A percentile compares a stretch with the other conserved stretches of the same genome.
These are phyloP conservation scores for Chloropsis cyanopogon DNA, from an alignment of 2,113 vertebrate species.

Conservation along the genomic window DNA sequence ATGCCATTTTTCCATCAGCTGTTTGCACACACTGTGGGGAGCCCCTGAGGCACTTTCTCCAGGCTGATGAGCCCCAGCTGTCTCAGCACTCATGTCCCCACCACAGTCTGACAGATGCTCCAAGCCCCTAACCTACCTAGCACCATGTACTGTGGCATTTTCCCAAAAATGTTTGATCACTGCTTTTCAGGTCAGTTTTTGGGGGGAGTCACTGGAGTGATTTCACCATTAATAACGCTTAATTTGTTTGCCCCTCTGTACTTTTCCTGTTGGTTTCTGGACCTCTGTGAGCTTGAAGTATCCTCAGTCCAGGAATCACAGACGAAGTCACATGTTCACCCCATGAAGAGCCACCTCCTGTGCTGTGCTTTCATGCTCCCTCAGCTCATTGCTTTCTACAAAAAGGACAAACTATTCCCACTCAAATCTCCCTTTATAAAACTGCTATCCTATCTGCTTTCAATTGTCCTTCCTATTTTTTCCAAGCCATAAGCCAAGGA, in stretches of 20 bases:
- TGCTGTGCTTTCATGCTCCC: background rate
- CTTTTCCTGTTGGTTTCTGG: background rate
- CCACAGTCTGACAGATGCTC: too few relatives aligned
- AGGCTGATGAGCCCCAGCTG: background rate
- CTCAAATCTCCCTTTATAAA: background rate
- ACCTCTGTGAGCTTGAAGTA: background rate
- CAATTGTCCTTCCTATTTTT: background rate
- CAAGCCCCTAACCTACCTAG: background rate
- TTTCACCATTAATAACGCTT: background rate
- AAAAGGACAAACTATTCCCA: background rate
- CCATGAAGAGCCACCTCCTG: background rate
- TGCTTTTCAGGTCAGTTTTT: background rate
- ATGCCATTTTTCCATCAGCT: fast-evolving
- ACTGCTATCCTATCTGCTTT: background rate
- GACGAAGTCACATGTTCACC: background rate
- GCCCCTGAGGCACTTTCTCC: background rate
- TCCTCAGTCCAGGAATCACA: background rate
- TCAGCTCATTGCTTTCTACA: background rate
- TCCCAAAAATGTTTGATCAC: background rate
- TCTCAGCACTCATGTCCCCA: background rate
- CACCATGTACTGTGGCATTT: background rate
- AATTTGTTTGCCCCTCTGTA: background rate
- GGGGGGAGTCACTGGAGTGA: background rate
- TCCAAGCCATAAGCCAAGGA: background rate
- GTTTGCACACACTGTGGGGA: background rate